These are phyloP conservation scores for Athalia rosae DNA, from an alignment of 2,888 invertebrate species.

Conservation along the genomic window DNA sequence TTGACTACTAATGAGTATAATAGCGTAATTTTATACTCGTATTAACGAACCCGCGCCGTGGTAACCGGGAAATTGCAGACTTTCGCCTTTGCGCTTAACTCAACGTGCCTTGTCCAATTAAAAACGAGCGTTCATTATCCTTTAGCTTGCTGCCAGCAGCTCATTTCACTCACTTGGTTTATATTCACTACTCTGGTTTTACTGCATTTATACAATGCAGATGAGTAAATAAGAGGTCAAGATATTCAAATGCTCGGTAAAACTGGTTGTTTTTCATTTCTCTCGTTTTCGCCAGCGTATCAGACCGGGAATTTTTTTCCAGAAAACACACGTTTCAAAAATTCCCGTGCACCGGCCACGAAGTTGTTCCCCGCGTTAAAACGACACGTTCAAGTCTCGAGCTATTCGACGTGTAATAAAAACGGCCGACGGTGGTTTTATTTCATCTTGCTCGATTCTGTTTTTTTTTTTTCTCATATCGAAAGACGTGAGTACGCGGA, in stretches of 20 bases:
- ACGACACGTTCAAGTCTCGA: no score
- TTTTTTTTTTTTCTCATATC: neutral
- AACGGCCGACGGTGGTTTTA: slow-evolving; percentile 14
- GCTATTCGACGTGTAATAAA: neutral
- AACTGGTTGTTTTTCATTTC: no score
- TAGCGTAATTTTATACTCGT: slow-evolving; percentile 43
- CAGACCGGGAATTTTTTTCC: no score
- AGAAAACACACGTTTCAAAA: no score
- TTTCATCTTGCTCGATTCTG: neutral
- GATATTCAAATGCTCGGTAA: neutral
- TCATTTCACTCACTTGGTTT: neutral
- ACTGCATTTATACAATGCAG: neutral
- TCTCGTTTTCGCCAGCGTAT: no score
- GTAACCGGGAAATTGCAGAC: slow-evolving; percentile 38
- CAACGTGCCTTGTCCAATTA: slow-evolving; percentile 43
- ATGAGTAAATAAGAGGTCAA: slow-evolving; percentile 2
- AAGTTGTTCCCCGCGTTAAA: neutral
- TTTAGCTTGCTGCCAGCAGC: neutral
- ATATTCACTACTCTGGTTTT: slow-evolving; percentile 9
- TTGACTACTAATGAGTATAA: slow-evolving; percentile 43
- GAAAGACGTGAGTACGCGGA: neutral
- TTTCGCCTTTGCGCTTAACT: slow-evolving; percentile 31
- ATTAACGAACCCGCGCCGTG: slow-evolving; percentile 35
- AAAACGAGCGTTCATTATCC: slow-evolving; percentile 37
- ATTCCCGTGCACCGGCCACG: no score